Conservation (phyloP, 64 coral and sea anemone genomes). For the Pocillopora verrucosa region DNA sequence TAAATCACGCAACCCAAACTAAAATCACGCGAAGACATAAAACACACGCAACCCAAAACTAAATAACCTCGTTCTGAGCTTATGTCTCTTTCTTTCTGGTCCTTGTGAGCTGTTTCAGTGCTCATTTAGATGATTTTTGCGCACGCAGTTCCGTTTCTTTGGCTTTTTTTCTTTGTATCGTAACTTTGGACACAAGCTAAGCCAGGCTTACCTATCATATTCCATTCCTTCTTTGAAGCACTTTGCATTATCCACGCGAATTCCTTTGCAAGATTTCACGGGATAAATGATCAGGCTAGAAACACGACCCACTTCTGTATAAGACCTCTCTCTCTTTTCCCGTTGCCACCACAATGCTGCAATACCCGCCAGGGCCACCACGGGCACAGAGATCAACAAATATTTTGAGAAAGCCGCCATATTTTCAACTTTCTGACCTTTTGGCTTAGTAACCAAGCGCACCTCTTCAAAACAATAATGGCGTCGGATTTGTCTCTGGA, state of each 20-base stretch:
- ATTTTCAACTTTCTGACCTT: not conserved
- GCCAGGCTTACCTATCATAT: slow-evolving; percentile 37
- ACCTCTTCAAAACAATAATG: slow-evolving; percentile 16
- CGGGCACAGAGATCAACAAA: slow-evolving; percentile 10
- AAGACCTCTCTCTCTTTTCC: slow-evolving; percentile 4
- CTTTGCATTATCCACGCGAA: slow-evolving; percentile 40
- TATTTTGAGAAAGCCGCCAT: not conserved
- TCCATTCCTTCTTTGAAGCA: slow-evolving; percentile 61
- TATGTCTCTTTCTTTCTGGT: too few species aligned
- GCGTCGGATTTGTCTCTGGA: not conserved
- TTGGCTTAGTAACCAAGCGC: slow-evolving; percentile 45
- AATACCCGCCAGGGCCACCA: slow-evolving; percentile 17
- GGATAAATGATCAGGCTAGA: slow-evolving; percentile 48
- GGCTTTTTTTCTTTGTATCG: too few species aligned
- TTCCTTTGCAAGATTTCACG: slow-evolving; percentile 70
- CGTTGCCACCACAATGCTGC: slow-evolving; percentile 67
- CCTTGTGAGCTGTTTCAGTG: too few species aligned
- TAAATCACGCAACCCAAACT: too few species aligned
- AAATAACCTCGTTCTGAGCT: too few species aligned
- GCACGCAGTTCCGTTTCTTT: too few species aligned
- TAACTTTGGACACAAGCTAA: not conserved
- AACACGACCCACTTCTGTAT: slow-evolving; percentile 46
- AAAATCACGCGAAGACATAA: too few species aligned
- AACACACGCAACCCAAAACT: too few species aligned
- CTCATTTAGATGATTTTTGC: too few species aligned